These are phyloP conservation scores for Arctia plantaginis DNA, from an alignment of 2,888 invertebrate species.

Conservation along the genomic window DNA sequence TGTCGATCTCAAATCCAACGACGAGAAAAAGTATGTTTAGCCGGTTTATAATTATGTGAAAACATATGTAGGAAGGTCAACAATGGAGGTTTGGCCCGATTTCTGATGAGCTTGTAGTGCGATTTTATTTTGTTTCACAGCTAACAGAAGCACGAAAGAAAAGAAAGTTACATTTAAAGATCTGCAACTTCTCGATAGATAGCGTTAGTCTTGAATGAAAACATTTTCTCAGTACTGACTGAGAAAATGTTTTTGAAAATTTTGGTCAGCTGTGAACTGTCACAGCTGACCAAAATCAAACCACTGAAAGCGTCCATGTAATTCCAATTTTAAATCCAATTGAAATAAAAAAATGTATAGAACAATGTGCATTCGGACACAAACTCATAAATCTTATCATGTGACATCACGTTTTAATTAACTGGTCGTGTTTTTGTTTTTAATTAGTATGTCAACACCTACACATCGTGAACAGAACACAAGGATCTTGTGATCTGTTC, in stretches of 20 bases:
- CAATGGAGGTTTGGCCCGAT: too few species aligned
- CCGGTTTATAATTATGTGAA: too few species aligned
- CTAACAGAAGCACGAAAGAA: neutral
- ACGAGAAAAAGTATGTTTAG: too few species aligned
- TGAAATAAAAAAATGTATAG: too few species aligned
- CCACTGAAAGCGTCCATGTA: neutral
- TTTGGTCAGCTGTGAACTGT: too few species aligned
- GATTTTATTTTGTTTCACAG: neutral
- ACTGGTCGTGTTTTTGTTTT: constrained; percentile 11
- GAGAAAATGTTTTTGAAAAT: too few species aligned
- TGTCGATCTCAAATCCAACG: too few species aligned
- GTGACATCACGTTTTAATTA: constrained; percentile 10
- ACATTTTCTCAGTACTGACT: too few species aligned
- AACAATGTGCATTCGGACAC: neutral
- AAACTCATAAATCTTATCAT: constrained; percentile 7
- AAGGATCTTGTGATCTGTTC: neutral
- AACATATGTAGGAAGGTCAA: too few species aligned
- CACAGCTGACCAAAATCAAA: neutral
- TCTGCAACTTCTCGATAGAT: neutral
- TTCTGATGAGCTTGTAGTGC: neutral
- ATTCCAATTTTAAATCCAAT: neutral
- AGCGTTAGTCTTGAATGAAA: too few species aligned
- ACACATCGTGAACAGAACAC: neutral
- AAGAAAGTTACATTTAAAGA: neutral
- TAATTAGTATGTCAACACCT: constrained; percentile 7